phyloP scores from a whole-genome alignment of 2,888 invertebrate genomes.

The Torymus auratus region DNA sequence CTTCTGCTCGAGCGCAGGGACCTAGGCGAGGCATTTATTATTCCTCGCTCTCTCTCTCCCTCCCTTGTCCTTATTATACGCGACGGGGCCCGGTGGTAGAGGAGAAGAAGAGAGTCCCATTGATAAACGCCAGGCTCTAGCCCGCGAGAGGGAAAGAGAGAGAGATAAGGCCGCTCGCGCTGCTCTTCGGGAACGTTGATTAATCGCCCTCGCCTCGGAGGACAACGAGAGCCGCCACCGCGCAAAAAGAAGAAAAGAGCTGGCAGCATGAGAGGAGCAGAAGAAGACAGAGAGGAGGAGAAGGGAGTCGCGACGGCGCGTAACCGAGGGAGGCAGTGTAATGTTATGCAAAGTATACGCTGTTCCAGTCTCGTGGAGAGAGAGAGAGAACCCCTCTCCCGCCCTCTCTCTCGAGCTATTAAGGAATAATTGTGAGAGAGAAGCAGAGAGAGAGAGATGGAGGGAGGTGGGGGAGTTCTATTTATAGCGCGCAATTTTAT shows the following conservation, averaged over 20 bases:
- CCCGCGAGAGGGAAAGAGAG: not conserved
- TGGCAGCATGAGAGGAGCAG: not conserved
- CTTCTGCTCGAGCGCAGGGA: not conserved
- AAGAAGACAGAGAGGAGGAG: not conserved
- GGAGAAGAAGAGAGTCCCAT: conserved; percentile 22
- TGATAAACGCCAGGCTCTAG: conserved; percentile 38
- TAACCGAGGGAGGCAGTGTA: conserved; percentile 62
- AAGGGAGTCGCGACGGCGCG: conserved; percentile 55
- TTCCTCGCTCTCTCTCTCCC: not conserved
- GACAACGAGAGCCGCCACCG: not conserved
- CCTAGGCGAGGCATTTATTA: conserved; percentile 22
- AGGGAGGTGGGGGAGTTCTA: conserved; percentile 52
- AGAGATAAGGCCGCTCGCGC: not conserved
- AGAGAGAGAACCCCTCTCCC: conserved; percentile 17
- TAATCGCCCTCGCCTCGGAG: conserved; percentile 25
- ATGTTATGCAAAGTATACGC: conserved; percentile 65
- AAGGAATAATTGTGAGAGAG: conserved; percentile 62
- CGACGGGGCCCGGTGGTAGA: not conserved
- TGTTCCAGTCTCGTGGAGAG: conserved; percentile 62
- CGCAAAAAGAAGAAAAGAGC: not conserved
- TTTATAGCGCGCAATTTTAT: conserved; percentile 60
- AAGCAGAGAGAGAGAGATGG: not conserved
- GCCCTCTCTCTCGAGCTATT: conserved; percentile 59
- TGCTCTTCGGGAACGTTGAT: conserved; percentile 24
- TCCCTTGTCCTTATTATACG: conserved; percentile 14